A percentile compares a stretch with the other conserved stretches of the same genome.
Conservation (phyloP, 2,113 vertebrate species). For the Struthio camelus region DNA sequence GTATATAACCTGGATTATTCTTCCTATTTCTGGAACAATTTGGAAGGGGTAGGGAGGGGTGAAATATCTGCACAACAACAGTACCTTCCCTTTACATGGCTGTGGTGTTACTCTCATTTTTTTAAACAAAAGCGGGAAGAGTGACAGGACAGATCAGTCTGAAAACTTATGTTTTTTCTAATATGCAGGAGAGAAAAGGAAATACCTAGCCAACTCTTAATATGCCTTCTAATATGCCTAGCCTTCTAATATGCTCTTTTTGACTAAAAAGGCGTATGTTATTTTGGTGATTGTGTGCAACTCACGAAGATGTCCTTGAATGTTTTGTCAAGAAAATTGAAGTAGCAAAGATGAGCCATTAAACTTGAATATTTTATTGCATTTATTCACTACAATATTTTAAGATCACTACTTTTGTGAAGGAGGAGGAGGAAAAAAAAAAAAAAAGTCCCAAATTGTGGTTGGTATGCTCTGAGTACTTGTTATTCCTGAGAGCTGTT, state of each 20-base stretch:
- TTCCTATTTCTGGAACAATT: not conserved
- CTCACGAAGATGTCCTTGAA: not conserved
- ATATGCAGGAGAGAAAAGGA: not conserved
- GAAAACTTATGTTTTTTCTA: not conserved
- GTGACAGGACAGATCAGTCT: not conserved
- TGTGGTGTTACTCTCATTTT: not conserved
- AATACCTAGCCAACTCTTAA: not conserved
- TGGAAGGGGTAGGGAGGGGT: not conserved
- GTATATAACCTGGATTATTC: not conserved
- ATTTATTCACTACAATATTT: not conserved
- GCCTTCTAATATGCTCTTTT: not conserved
- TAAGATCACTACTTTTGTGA: not conserved
- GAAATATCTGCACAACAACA: not conserved
- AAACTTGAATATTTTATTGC: not conserved
- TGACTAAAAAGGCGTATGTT: not conserved
- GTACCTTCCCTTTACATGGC: not conserved
- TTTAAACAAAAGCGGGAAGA: not conserved
- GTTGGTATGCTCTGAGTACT: too few relatives aligned
- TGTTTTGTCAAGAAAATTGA: not conserved
- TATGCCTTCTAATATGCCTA: not conserved
- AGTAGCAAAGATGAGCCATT: not conserved
- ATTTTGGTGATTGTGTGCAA: not conserved
- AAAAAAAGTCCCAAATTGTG: not conserved
- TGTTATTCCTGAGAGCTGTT: too few relatives aligned
- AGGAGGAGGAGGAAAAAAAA: too few relatives aligned